Conservation (phyloP, 2,113 vertebrate species). For the Tyrannus savana region DNA sequence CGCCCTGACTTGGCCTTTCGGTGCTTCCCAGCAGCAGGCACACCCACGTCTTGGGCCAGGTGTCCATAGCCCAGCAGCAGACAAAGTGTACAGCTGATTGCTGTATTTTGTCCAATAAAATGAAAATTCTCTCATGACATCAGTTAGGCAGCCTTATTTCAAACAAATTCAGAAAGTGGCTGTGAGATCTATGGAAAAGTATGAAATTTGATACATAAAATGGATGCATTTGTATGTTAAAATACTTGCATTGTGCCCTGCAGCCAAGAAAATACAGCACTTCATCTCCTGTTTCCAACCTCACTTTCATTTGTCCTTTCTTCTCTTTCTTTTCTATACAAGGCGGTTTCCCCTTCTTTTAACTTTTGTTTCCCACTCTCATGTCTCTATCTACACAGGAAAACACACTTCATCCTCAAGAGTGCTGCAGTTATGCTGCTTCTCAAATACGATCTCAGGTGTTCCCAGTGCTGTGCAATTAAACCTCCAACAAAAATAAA, state of each 20-base stretch:
- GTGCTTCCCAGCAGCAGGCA: neutral
- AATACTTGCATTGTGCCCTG: neutral
- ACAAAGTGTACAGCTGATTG: neutral
- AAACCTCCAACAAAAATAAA: neutral
- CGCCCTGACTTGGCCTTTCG: neutral
- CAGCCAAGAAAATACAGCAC: neutral
- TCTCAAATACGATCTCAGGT: neutral
- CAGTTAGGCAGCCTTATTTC: neutral
- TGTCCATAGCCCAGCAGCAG: neutral
- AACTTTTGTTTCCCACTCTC: neutral
- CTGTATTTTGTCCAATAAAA: neutral
- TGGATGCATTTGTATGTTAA: neutral
- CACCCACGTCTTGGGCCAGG: fast-evolving
- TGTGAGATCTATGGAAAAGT: neutral
- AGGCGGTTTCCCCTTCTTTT: neutral
- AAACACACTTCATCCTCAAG: neutral
- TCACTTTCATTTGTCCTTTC: neutral
- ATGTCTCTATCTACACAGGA: neutral
- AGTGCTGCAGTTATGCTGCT: neutral
- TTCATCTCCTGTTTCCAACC: neutral
- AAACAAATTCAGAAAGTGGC: neutral
- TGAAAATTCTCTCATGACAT: neutral
- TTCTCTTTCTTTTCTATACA: neutral
- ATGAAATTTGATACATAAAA: neutral
- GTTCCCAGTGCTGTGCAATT: neutral